phyloP scores from a whole-genome alignment of 2,113 vertebrate species.

The Rana temporaria region DNA sequence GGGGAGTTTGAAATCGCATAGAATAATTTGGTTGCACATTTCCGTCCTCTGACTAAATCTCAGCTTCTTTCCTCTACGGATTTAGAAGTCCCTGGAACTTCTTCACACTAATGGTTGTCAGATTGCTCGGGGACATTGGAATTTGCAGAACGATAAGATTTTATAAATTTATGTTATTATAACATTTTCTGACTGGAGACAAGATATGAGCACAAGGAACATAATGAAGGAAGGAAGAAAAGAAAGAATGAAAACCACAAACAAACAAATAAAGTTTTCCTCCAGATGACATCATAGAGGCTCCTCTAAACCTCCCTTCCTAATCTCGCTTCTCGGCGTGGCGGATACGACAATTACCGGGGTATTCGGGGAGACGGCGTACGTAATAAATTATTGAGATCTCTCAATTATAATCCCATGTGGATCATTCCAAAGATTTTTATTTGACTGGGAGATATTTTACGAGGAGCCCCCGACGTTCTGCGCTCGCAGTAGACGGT shows the following conservation, averaged over 20 bases:
- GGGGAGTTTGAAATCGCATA: too few species aligned
- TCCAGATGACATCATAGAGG: neutral
- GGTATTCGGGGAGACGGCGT: neutral
- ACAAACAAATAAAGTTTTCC: neutral
- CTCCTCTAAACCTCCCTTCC: neutral
- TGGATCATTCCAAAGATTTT: neutral
- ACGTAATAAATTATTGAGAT: neutral
- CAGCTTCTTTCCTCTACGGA: too few species aligned
- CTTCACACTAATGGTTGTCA: too few species aligned
- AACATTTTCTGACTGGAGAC: too few species aligned
- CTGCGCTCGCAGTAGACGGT: neutral
- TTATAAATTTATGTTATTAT: too few species aligned
- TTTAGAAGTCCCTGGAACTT: too few species aligned
- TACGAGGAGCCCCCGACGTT: neutral
- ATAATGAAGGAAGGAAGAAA: too few species aligned
- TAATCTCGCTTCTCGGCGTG: neutral
- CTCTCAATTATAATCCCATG: neutral
- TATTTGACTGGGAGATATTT: neutral
- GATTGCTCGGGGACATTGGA: too few species aligned
- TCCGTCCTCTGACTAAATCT: too few species aligned
- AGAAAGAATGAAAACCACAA: neutral
- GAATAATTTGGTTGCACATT: too few species aligned
- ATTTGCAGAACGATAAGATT: too few species aligned
- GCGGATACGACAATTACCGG: neutral
- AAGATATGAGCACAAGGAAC: too few species aligned